Percentiles rank a stretch among this genome's conserved stretches.
Evolutionary conservation across 2,888 invertebrate species (phyloP).

Genomic region (Sinelater perroti): DNA sequence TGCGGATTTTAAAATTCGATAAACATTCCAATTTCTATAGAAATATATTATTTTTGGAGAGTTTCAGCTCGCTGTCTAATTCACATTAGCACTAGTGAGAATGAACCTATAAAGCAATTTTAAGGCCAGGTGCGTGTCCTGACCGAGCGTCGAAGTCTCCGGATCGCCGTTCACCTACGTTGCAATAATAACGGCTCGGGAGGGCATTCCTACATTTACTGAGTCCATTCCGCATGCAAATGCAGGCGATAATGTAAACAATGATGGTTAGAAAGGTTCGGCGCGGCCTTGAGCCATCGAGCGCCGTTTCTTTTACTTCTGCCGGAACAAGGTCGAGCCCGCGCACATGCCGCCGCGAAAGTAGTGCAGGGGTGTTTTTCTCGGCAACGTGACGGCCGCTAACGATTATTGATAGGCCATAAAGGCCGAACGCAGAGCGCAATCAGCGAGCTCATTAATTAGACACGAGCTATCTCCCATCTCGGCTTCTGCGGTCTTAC

Average conservation of each 20-base stretch:
- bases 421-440: constrained; percentile 20
- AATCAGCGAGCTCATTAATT: constrained; percentile 31
- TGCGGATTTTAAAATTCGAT: no score
- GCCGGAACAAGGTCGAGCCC: constrained; percentile 13
- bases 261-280: constrained; percentile 18
- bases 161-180: neutral
- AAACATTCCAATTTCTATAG: no score
- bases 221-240: constrained; percentile 10
- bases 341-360: constrained; percentile 6
- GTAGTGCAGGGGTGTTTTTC: constrained; percentile 14
- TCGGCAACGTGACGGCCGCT: constrained; percentile 7
- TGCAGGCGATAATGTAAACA: neutral
- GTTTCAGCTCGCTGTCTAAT: no score
- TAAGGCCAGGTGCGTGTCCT: constrained; percentile 4
- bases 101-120: no score
- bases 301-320: neutral
- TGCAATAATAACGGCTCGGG: neutral
- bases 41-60: no score
- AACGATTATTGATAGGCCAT: constrained; percentile 26
- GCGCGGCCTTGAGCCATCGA: constrained; percentile 12
- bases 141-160: constrained; percentile 1
- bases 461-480: constrained; percentile 26
- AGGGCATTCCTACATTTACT: constrained; percentile 3
- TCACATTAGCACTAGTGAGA: no score
- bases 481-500: constrained; percentile 20